Base-by-base conservation (phyloP, 2,113 vertebrate genomes). In the Chitala chitala region DNA sequence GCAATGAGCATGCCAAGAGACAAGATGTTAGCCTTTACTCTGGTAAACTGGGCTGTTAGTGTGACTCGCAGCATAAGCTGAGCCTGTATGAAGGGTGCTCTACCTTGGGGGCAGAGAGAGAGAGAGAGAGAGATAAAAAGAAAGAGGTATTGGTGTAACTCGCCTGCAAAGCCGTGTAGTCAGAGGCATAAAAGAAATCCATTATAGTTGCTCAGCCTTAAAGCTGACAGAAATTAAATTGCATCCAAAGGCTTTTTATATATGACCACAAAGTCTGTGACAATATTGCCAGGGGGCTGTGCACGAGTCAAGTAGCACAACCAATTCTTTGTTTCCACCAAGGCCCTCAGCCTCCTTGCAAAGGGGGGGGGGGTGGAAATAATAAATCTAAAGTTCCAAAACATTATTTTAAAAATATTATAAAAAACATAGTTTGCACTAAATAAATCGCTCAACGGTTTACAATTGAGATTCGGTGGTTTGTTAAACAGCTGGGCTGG, bases 31-130 rank as follows among this genome's bases (percentile, higher is more conserved):
- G n/a, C 95, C 94, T 96, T 98, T 51, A 94, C 96, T 92, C 96
- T 98, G 75, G 94, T 94, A 76, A 99, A 98, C 64, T 96, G 95
- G 50, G 98, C 95, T 79, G 98, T 96, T 20, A 95, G 95, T 38
- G 94, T 94, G 76, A 98, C 90, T 87, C 98, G 95, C 70, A 95
- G 98, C 48, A 98, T 93, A 65, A 98, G 95, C 89, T 99, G 96
- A 88, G 97, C 95, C 0, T 96, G 95, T 85, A 99, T 96, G 65
- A 98, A 99, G 59, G 95, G 96, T 26, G 92, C 90, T 87, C 93
- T 98, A 71, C 97, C 97, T 99, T 87, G 76, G 82, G 87, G 78
- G 69, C 22, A 68, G 22, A 12, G 44, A 81, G 69, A 84, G 71
- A 72, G 44, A 75, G 22, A 78, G 42, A 46, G 75, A 79, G 70